Evolutionary conservation across 2,113 vertebrate genomes (phyloP).

Genomic region (Aspidoscelis tigris): DNA sequence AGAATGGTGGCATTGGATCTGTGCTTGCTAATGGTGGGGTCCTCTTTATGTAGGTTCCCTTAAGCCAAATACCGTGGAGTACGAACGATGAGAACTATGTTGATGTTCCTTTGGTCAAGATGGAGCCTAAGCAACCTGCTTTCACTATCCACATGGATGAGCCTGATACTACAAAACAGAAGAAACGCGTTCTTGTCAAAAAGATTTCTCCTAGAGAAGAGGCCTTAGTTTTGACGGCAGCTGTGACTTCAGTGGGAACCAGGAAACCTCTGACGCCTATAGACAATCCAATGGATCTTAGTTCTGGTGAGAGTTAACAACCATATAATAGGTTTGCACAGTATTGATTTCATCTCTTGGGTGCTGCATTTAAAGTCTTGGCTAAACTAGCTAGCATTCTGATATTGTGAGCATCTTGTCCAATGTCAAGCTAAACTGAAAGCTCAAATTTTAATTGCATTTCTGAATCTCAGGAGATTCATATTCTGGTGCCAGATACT

Average conservation of each 20-base stretch:
- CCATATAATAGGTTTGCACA: background rate
- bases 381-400: background rate
- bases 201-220: conserved; percentile 56
- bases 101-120: conserved; percentile 73
- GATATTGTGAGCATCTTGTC: background rate
- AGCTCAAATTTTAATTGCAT: background rate
- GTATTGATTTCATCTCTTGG: background rate
- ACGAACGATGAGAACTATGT: conserved; percentile 77
- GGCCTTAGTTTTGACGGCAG: conserved; percentile 72
- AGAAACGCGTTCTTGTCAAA: conserved; percentile 57
- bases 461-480: background rate
- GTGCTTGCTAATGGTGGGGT: background rate
- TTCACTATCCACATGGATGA: conserved; percentile 90
- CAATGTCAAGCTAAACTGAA: background rate
- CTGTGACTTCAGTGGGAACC: conserved; percentile 72
- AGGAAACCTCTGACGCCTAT: conserved; percentile 86
- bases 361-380: background rate
- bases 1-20: no score
- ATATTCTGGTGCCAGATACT: background rate
- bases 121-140: conserved; percentile 67
- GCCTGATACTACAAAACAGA: conserved; percentile 74
- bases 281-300: conserved; percentile 84
- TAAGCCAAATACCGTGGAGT: conserved; percentile 62
- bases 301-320: conserved; percentile 80
- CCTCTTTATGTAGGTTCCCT: conserved; percentile 62